Conservation (phyloP, 2,113 vertebrate genomes). For the Upupa epops region DNA sequence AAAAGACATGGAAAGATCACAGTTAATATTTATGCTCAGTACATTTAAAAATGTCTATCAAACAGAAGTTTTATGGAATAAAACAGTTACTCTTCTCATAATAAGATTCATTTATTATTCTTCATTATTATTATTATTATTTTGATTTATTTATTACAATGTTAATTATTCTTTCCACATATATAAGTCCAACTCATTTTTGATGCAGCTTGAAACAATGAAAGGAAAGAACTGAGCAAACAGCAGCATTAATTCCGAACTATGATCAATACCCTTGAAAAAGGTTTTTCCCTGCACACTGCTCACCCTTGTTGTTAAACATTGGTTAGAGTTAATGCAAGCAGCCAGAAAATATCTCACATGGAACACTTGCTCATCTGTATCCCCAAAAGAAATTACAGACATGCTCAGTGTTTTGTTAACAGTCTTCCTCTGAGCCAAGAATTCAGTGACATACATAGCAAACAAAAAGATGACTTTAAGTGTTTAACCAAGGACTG, state of each 20-base stretch:
- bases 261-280: background rate
- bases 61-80: background rate
- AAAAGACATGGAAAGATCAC: background rate
- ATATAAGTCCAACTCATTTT: background rate
- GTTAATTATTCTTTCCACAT: background rate
- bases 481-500: background rate
- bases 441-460: background rate
- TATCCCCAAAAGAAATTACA: background rate
- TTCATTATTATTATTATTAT: too few relatives aligned
- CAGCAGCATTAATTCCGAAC: background rate
- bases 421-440: background rate
- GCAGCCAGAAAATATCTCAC: background rate
- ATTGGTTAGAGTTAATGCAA: background rate
- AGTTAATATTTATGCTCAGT: background rate
- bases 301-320: background rate
- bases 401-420: background rate
- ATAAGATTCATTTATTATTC: too few relatives aligned
- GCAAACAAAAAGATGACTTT: background rate
- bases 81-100: background rate
- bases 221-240: background rate
- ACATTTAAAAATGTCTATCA: background rate
- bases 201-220: background rate
- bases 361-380: background rate
- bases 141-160: too few relatives aligned
- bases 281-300: accelerated